Evolutionary conservation across 2,113 vertebrate genomes (phyloP), one percentile per base, ranked within the genome.

Genomic region (Silurus meridionalis): DNA sequence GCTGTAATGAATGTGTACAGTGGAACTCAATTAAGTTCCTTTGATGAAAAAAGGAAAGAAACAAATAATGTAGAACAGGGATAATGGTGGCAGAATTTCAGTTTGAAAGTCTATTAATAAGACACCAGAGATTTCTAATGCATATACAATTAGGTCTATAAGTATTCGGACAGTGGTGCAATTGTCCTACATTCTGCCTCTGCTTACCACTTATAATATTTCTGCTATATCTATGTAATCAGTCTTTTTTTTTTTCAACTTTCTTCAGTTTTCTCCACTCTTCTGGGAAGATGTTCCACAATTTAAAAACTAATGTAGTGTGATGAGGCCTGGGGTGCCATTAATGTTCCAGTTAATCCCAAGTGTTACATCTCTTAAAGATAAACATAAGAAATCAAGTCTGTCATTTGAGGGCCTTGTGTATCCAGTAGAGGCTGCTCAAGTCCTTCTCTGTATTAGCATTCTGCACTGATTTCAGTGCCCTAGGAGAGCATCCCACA

Each of bases 21-120:
- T 88, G 92, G 92, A 94, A 95, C 88, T 90, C 92, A 91, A 93
- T 95, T 96, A 95, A 89, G 25, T 92, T 94, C 95, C 55, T 60
- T 23, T 58, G 8, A 28, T 86, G 60, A 82, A 86, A 86, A 61
- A 63, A 69, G 28, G 55, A 48, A 69, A 57, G 61, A 86, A 46
- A 37, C 17, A 28, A 67, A 55, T 63, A 64, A 50, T 25, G 69
- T 21, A 63, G 71, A 84, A 78, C n/a, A 28, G 60, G 72, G 46
- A 28, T 15, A 58, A 75, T 3, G 48, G 67, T 46, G 14, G 19
- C 48, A 74, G 67, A 23, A 50, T 74, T 74, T 75, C 10, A 75
- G 48, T 13, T n/a, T n/a, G 37, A 37, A 37, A 37, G 15, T 15
- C 25, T 46, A 7, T 46, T 69, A 69, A 69, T 17, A 69, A 37